phyloP scores from a whole-genome alignment of 2,113 vertebrate species.

The Caranx ignobilis region DNA sequence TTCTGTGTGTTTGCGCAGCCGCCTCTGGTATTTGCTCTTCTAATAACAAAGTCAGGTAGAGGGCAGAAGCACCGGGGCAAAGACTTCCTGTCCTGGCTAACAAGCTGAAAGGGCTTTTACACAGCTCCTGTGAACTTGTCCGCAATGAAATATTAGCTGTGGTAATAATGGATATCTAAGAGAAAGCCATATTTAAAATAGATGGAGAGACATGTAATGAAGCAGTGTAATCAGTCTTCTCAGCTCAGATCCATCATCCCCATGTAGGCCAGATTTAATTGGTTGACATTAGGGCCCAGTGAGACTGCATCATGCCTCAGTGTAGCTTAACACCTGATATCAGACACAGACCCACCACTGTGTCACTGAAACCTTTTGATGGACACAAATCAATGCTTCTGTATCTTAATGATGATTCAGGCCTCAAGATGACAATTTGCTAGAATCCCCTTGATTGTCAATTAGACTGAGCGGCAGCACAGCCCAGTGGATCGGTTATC shows the following conservation, averaged over 20 bases:
- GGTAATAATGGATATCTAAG: conserved; percentile 11
- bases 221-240: conserved; percentile 31
- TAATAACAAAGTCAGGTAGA: conserved; percentile 74
- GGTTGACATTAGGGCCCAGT: conserved; percentile 46
- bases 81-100: conserved; percentile 41
- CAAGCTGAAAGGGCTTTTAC: conserved; percentile 42
- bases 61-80: conserved; percentile 39
- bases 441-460: conserved; percentile 56
- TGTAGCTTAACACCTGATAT: conserved; percentile 41
- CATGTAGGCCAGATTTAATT: conserved; percentile 37
- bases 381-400: conserved; percentile 66
- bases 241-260: conserved; percentile 19
- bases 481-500: conserved; percentile 34
- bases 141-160: background rate
- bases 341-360: conserved; percentile 18
- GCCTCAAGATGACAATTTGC: conserved; percentile 47
- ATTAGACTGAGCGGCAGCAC: conserved; percentile 53
- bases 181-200: background rate
- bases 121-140: conserved; percentile 11
- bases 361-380: conserved; percentile 59
- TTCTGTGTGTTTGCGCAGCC: conserved; percentile 59
- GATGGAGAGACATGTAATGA: background rate
- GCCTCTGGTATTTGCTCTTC: conserved; percentile 68
- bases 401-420: conserved; percentile 58
- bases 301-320: conserved; percentile 11